Evolutionary conservation across 2,797 vertebrate species (phyloP).

Genomic region (Hippoglossus hippoglossus): DNA sequence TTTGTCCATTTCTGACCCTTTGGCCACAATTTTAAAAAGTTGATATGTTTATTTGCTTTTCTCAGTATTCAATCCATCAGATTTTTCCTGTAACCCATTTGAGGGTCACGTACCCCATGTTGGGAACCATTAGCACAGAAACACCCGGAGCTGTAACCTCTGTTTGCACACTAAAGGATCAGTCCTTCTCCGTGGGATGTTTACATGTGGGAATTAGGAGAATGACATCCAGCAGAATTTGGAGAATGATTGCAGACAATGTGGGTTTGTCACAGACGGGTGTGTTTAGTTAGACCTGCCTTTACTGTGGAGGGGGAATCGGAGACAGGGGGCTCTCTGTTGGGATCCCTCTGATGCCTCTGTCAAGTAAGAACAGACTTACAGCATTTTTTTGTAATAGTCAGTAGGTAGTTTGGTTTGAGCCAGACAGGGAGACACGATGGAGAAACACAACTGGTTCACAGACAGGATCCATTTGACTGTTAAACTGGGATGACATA

Average conservation of each 20-base stretch:
- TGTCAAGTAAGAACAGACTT: conserved; percentile 2
- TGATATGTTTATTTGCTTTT: neutral
- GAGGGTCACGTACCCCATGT: neutral
- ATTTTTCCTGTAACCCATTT: neutral
- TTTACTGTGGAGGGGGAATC: conserved; percentile 16
- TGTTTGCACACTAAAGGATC: conserved; percentile 14
- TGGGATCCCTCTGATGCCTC: conserved; percentile 1
- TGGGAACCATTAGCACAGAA: neutral
- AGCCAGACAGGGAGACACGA: neutral
- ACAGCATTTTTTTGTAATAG: neutral
- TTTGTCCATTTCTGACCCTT: neutral
- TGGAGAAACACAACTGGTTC: conserved; percentile 5
- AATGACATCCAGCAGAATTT: conserved; percentile 15
- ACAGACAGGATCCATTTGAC: conserved; percentile 5
- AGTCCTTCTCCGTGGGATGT: conserved; percentile 13
- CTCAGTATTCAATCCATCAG: neutral
- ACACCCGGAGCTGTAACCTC: neutral
- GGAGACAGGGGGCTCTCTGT: neutral
- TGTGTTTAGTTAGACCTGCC: conserved; percentile 10
- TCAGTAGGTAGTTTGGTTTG: conserved; percentile 3
- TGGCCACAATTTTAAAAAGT: neutral
- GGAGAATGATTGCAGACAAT: conserved; percentile 15
- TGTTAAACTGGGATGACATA: conserved; percentile 17
- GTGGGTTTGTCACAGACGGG: conserved; percentile 16
- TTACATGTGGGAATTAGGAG: conserved; percentile 27